A percentile compares a stretch with the other conserved stretches of the same genome.
Evolutionary conservation across 2,113 vertebrate species (phyloP).

Genomic region (Myocastor coypus): DNA sequence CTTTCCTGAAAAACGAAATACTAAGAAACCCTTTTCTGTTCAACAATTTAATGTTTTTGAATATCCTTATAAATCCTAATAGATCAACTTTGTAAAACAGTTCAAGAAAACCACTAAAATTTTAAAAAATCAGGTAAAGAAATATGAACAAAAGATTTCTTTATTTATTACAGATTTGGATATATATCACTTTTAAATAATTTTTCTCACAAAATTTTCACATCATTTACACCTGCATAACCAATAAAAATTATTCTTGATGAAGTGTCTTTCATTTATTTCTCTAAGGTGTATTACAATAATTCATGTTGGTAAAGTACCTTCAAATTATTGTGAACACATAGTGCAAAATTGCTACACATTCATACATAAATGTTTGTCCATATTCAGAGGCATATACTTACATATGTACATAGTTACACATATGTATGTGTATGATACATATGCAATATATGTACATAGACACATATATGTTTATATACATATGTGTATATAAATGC

Average conservation of each 20-base stretch:
- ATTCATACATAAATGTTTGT: background rate
- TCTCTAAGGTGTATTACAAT: too few species aligned
- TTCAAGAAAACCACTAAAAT: background rate
- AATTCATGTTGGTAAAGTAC: background rate
- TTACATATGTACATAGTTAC: background rate
- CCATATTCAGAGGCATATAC: background rate
- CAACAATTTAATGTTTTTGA: background rate
- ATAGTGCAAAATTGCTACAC: background rate
- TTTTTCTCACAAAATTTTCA: background rate
- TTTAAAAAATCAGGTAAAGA: background rate
- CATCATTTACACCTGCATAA: background rate
- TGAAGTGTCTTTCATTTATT: background rate
- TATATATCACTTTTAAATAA: background rate
- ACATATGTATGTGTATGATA: background rate
- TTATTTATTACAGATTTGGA: background rate
- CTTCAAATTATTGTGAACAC: background rate
- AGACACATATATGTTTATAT: background rate
- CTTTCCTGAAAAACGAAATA: background rate
- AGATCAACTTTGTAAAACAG: background rate
- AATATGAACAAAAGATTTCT: background rate
- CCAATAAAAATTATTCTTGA: background rate
- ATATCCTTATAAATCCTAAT: background rate
- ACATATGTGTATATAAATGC: too few species aligned
- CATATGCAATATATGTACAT: background rate
- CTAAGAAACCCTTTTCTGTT: background rate